Base-by-base conservation (phyloP, 2,797 vertebrate species). In the Liparis tanakae region DNA sequence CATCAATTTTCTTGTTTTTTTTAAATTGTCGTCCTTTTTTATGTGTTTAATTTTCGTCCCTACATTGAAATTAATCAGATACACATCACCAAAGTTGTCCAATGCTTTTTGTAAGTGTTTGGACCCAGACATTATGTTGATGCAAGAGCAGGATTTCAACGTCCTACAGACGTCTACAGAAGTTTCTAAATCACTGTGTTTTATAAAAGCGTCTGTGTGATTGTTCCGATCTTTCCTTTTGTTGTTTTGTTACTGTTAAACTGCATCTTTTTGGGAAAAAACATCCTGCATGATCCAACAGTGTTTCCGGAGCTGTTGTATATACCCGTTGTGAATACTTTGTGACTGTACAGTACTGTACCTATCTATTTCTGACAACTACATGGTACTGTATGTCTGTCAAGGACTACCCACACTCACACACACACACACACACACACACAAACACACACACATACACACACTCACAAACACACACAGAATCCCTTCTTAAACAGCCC, bases 321-420 rank as follows among this genome's bases (percentile, higher is more conserved):
- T 86, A 97, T 97, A 96, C 92, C 81, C 92, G 95, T 94, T 97
- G 96, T 96, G 96, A 96, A 96, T 96, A 97, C 95, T 96, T 96
- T 95, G 96, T 90, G 91, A 88, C 81, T 92, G 96, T 96, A 96
- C 85, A 91, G 85, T 90, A 81, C 89, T 91, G 87, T 87, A 87
- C 83, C 79, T 85, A 83, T 87, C 80, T 86, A 86, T 88, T 90
- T 82, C 83, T 79, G 85, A 75, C 80, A 86, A 85, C 77, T 80
- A 85, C 83, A 91, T 77, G 88, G 88, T 91, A 90, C 89, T 88
- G 89, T 89, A 72, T 88, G 77, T 89, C 81, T 83, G 76, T 88
- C 71, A 36, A 83, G 55, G 78, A 82, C 82, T 76, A 88, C 82
- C 61, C 75, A 67, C 66, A 74, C 80, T 39, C 75, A 81, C 70